Base-by-base conservation (phyloP, 2,888 invertebrate genomes). In the Agrilus biguttatus region DNA sequence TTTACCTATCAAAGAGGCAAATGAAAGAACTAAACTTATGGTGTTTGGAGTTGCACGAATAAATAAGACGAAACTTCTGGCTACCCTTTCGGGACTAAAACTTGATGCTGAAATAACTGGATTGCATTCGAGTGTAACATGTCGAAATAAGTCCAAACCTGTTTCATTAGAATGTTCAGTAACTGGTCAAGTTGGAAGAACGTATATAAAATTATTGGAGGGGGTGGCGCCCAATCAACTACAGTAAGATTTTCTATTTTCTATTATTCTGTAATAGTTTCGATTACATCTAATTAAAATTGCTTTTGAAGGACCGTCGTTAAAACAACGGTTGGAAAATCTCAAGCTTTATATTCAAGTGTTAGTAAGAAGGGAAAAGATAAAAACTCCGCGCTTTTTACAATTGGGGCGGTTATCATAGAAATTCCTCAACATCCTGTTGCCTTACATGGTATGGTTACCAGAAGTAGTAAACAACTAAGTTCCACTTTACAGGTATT, bases 361-460 rank as follows among this genome's bases (percentile, higher is more conserved):
- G 77, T 80, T 52, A 83, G 80, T 8, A 75, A 80, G 55, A 72
- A 78, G 55, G 66, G 82, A 56, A 80, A 84, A 58, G 84, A 84
- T 58, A 83, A 84, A 57, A 89, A 88, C 61, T 78, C 83, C 40
- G 81, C 84, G 0, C 64, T 93, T 44, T 68, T 91, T 8, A 88
- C 87, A 8, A 78, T 96, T 42, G 96, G 95, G 1, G 83, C 85
- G 12, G 83, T 96, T 1, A 80, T 87, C 49, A 83, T 96, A 43
- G 95, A 96, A 65, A 91, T 98, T 59, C 97, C 98, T 4, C 96
- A 97, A 67, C 96, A 97, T 70, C 97, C 97, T 0, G 93, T 96
- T 1, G 93, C 90, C 7, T 70, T 98, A 53, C 97, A 98, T 67
- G 96, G 95, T 40, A 96, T 98, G 85, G 93, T 98, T 79, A 91